Conservation (phyloP, 2,888 invertebrate species). For the Lasioglossum vierecki region DNA sequence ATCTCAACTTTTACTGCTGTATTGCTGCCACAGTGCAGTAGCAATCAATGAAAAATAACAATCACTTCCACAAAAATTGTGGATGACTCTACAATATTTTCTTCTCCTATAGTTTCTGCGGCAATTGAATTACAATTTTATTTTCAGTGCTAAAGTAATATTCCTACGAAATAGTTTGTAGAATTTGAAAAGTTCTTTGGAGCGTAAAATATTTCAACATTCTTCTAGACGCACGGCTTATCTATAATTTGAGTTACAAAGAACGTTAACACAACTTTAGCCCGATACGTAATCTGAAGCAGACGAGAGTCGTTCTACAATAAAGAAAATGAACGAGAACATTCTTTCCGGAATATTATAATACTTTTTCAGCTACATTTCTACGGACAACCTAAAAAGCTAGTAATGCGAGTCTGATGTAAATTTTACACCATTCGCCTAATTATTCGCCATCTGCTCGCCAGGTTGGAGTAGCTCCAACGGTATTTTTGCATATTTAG, state of each 20-base stretch:
- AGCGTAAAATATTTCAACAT: neutral
- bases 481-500: constrained; percentile 15
- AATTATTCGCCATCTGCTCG: constrained; percentile 15
- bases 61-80: neutral
- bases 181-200: neutral
- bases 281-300: neutral
- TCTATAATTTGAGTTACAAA: neutral
- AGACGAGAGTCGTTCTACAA: neutral
- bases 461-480: constrained; percentile 18
- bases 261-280: neutral
- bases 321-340: neutral
- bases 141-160: neutral
- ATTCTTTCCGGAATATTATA: constrained; percentile 4
- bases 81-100: neutral
- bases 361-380: neutral
- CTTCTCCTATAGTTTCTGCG: neutral
- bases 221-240: neutral
- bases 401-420: constrained; percentile 4
- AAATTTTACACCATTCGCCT: constrained; percentile 10
- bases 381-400: constrained; percentile 1
- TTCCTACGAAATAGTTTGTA: neutral
- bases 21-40: neutral
- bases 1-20: neutral
- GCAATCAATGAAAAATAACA: neutral
- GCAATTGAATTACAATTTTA: neutral